phyloP scores from a whole-genome alignment of 92 coral and sea anemone species.

The Porites rus region DNA sequence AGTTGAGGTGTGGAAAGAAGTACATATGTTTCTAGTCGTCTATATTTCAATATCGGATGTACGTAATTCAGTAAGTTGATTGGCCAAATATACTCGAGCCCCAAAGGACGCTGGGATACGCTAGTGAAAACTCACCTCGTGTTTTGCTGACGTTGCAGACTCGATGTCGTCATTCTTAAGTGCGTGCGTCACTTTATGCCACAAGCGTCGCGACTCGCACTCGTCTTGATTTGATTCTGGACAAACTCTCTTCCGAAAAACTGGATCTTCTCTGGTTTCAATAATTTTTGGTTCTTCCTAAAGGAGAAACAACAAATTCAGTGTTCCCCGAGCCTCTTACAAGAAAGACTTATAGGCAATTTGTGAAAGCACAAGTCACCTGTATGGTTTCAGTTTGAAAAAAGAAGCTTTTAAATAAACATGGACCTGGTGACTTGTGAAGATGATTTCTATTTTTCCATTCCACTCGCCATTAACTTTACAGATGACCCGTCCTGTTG shows the following conservation, averaged over 20 bases:
- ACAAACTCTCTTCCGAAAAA: conserved; percentile 80
- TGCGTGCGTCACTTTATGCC: conserved; percentile 87
- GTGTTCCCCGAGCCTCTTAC: too few relatives aligned
- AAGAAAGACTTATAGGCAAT: too few relatives aligned
- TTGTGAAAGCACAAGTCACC: too few relatives aligned
- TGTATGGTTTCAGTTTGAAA: too few relatives aligned
- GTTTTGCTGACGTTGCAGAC: conserved; percentile 90
- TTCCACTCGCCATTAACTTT: conserved; percentile 98
- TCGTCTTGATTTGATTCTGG: conserved; percentile 80
- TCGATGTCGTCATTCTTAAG: conserved; percentile 79
- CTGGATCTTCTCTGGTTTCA: conserved; percentile 77
- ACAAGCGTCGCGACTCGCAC: conserved; percentile 88
- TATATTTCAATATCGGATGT: too few relatives aligned
- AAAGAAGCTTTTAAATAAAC: background rate
- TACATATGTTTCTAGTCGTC: too few relatives aligned
- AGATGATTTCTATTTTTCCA: conserved; percentile 81
- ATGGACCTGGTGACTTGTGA: conserved; percentile 88
- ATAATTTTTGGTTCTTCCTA: conserved; percentile 76
- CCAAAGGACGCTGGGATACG: too few relatives aligned
- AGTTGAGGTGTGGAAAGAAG: too few relatives aligned
- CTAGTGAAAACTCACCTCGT: conserved; percentile 54
- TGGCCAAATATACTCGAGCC: too few relatives aligned
- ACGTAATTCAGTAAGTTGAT: too few relatives aligned
- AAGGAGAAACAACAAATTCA: background rate
- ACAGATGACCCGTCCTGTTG: conserved; percentile 90